Base-by-base conservation (phyloP, 2,888 invertebrate species). In the Frankliniella intonsa region DNA sequence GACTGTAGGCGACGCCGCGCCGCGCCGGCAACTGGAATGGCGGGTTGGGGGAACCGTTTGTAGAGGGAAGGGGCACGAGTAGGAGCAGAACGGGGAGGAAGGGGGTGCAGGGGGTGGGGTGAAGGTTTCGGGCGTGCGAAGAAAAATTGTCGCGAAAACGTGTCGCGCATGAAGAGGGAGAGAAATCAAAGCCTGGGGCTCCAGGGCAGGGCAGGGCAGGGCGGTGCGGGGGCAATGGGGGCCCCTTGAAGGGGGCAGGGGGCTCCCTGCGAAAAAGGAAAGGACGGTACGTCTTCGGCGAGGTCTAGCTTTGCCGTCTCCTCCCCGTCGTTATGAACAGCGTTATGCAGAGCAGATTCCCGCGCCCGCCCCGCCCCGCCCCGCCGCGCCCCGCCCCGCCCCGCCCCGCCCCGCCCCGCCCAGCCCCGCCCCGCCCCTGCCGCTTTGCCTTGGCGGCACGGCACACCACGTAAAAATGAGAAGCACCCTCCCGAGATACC, bases 131-230 rank as follows among this genome's bases (percentile, higher is more conserved):
- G 69, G 69, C 69, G 69, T 76, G 69, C 69, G 69, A 76, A 76
- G 69, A 76, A 76, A 76, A 76, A 76, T 76, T 76, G 69, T 76
- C 69, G 69, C 69, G 69, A 76, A 76, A 25, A 76, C 69, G 69
- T 76, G 69, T 76, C 69, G 69, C 69, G 69, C 69, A 76, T 76
- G 69, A 76, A 76, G 69, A 76, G 22, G 69, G 69, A 76, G 69
- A 22, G 69, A 76, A 76, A 76, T 76, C 69, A 76, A 76, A 76
- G 69, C 69, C 69, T 25, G 25, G 69, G 69, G 69, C 69, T n/a
- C 5, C 17, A 17, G 8, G 62, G 14, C 19, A 14, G 62, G 62
- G 62, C 7, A 5, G 62, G 62, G 62, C 7, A 8, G 55, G n/a
- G 62, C 7, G 62, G 62, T 0, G 62, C 62, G 55, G 9, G 38